Base-by-base conservation (phyloP, 2,888 invertebrate species). In the Synergus japonicus region DNA sequence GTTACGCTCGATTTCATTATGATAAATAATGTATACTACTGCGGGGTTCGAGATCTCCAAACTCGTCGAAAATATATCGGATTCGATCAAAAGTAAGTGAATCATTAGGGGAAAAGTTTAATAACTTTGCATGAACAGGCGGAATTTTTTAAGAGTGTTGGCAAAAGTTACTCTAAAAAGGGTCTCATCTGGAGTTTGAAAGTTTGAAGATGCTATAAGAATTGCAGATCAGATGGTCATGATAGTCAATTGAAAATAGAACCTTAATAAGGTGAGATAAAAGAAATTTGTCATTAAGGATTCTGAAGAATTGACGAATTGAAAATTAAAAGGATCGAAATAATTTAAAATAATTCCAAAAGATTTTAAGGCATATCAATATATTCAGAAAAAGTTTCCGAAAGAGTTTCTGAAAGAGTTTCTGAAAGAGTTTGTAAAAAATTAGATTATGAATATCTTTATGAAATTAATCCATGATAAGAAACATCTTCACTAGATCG, bases 1-100 rank as follows among this genome's bases (percentile, higher is more conserved):
- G 54, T 49, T 54, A 54, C 73, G 73, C 73, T 54, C 54, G 73
- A 73, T 73, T 73, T 73, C 73, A 73, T 73, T 73, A 37, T 73
- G 73, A 73, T 73, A 73, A 73, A 73, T 73, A 73, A 54, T 73
- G 73, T 73, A 73, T 37, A 73, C 41, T 73, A 54, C 9, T 73
- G 22, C 22, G 54, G 73, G 54, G 73, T 41, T 73, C 49, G 29
- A 49, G 49, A 41, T 73, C 54, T 73, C n/a, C 9, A 73, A 73
- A 69, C 49, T 49, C 49, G n/a, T 73, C n/a, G 37, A 29, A 73
- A 73, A 73, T 73, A 73, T 73, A 73, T 73, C 37, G 10, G 37
- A 73, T 54, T 54, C 49, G 54, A 73, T 73, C 37, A 73, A 10
- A 73, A 73, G 37, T 54, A 73, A 73, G 54, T 73, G 69, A 69